Evolutionary conservation across 2,113 vertebrate genomes (phyloP), one percentile per base, ranked within the genome.

Genomic region (Boleophthalmus pectinirostris): DNA sequence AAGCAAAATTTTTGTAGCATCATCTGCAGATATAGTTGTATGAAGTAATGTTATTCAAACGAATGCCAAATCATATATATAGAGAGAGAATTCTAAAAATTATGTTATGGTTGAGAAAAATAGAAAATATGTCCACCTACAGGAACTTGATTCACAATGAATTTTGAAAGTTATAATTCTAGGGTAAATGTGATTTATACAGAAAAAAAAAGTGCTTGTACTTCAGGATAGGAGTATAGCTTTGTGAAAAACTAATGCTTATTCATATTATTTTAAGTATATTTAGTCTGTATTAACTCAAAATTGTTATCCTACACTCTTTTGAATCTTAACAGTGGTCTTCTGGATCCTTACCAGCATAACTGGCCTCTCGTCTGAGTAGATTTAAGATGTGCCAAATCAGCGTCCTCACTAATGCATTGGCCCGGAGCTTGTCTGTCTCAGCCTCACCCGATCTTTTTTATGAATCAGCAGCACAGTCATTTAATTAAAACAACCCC

Each of bases 401-500:
- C 57, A 0, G 5, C 65, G 51, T 73, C 77, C 58, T 74, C 65
- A 45, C 68, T 75, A 53, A 79, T 78, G 69, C 77, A 33, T 64
- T 54, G 45, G 72, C 69, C 74, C 45, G 25, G 20, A 72, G 70
- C 58, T 51, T 8, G 15, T 69, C 49, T 18, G 47, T 43, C 56
- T 66, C 49, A 57, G 71, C 18, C 51, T 35, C 43, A 13, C 15
- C 72, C 45, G 63, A 45, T 35, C 38, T 51, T 68, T 80, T 56
- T 79, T 70, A 57, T 14, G 66, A 77, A 67, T 79, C 73, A 74
- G 73, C 70, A 69, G 24, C 75, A 51, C 71, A 43, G 13, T 60
- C 63, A 68, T 79, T 77, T 78, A 67, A 84, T 78, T 78, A 61
- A 80, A 84, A 72, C 47, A 64, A 69, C 45, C 66, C 60, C 72